A percentile compares a stretch with the other conserved stretches of the same genome.
phyloP scores from a whole-genome alignment of 2,113 vertebrate genomes.

The Charadrius vociferus region DNA sequence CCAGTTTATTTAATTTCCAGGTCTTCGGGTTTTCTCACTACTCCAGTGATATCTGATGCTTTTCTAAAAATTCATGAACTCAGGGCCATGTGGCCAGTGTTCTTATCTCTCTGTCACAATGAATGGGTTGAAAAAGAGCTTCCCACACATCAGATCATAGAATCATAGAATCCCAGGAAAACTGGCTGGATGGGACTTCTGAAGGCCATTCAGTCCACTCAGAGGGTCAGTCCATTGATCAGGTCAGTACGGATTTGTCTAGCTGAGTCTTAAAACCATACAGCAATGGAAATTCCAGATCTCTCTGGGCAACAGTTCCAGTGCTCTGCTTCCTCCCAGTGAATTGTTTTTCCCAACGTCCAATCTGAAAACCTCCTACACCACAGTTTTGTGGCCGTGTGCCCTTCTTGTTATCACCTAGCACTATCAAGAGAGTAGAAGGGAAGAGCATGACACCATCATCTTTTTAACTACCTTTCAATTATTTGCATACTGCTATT shows the following conservation, averaged over 20 bases:
- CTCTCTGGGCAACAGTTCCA: neutral
- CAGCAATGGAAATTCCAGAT: neutral
- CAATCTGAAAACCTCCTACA: neutral
- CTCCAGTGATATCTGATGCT: neutral
- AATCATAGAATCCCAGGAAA: neutral
- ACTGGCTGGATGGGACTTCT: neutral
- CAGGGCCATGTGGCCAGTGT: too few species aligned
- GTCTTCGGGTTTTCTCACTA: neutral
- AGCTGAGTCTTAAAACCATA: neutral
- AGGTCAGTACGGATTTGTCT: neutral
- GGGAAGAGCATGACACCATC: neutral
- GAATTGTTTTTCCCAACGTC: neutral
- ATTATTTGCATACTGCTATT: neutral
- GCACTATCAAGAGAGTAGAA: neutral
- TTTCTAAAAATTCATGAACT: neutral
- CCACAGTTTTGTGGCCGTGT: neutral
- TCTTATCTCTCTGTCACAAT: neutral
- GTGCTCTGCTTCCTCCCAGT: neutral
- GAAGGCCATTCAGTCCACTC: neutral
- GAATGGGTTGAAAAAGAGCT: neutral
- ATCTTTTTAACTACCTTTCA: neutral
- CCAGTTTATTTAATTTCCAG: neutral
- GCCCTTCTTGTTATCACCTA: neutral
- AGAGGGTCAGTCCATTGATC: neutral
- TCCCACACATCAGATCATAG: fast-evolving